These are phyloP conservation scores for Felis catus DNA, from an alignment of 2,113 vertebrate species.

Conservation along the genomic window F.catus_Fca126_mat1.0 CM031415.1:83779501-83780000, in stretches of 20 bases:
- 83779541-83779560: not conserved
- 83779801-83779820: not conserved
- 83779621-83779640: not conserved
- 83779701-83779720: not conserved
- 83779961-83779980: not conserved
- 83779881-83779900: not conserved
- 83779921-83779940: not conserved
- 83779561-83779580: not conserved
- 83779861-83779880: not conserved
- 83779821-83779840: not conserved
- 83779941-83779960: slow-evolving; percentile 26
- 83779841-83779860: not conserved
- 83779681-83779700: not conserved
- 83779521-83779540: not conserved
- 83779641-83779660: not conserved
- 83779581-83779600: not conserved
- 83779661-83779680: fast-evolving
- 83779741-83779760: not conserved
- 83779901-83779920: not conserved
- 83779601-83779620: not conserved
- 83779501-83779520: not conserved
- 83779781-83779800: not conserved
- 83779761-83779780: not conserved
- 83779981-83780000: not conserved
- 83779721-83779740: not conserved